Base-by-base conservation (phyloP, 2,797 vertebrate species). In the Epinephelus awoara region DNA sequence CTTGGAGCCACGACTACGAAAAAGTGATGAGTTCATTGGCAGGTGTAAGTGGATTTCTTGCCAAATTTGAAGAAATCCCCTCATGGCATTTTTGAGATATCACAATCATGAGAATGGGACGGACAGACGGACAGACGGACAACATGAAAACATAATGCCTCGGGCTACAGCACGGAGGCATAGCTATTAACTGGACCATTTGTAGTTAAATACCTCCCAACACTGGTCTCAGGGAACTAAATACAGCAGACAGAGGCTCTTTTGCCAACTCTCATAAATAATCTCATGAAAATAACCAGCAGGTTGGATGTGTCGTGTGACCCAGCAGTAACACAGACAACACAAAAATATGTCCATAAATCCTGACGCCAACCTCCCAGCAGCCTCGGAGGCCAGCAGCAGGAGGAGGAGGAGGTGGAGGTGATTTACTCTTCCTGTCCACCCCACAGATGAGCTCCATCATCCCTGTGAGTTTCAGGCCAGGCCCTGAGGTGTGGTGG, bases 371-470 rank as follows among this genome's bases (percentile, higher is more conserved):
- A 18, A 52, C 27, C 34, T 75, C 40, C 68, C 42, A 50, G 74
- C 52, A 63, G 21, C 71, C 69, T 47, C 55, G 0, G 71, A 56
- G 65, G 49, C 46, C 3, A 18, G 14, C 4, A 49, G 3, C 29
- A 69, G 19, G 17, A 4, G 10, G 14, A 54, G 18, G 59, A 44
- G 8, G 61, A 19, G 21, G 34, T 34, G 56, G 21, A 50, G 6
- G 52, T 62, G 75, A 83, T 77, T 81, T 81, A 85, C 62, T 73
- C 21, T 0, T 58, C 47, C 42, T 59, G 46, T 44, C 58, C 72
- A n/a, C 47, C 55, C 44, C 40, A 18, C 52, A 78, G 66, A 84
- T 70, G 55, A 82, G 77, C 72, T 80, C 62, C 75, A 84, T 86
- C 85, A 83, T 67, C 40, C 52, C 49, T 14, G 51, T 17, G 78